Base-by-base conservation (phyloP, 2,113 vertebrate species). In the Notarius quadriscutis region DNA sequence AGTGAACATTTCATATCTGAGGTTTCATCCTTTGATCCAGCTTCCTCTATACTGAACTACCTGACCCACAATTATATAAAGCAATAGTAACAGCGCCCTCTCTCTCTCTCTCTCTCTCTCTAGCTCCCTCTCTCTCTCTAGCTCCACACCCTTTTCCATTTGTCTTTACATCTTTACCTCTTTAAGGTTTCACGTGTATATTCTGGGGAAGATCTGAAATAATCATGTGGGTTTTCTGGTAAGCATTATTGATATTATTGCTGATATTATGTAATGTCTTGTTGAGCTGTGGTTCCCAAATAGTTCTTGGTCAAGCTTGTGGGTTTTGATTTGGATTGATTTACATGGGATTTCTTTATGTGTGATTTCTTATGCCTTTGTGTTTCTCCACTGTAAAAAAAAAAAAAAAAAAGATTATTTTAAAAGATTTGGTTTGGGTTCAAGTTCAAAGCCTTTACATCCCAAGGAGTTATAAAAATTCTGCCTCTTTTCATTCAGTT, bases 41-140 rank as follows among this genome's bases (percentile, higher is more conserved):
- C 69, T 75, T 84, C 69, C 53, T 60, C 57, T 60, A 11, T 27
- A 41, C 81, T 83, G 80, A 78, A 77, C 69, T 85, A 86, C 82
- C 84, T 85, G 62, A 58, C 92, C 88, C 90, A 89, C 92, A 91
- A 41, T 88, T 92, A 83, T 83, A 48, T 75, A 83, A 72, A 90
- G 65, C 82, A 84, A 88, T 86, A 50, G 83, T 81, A 60, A 90
- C 58, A 74, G 77, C 67, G 57, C 63, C 71, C 12, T 41, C 77
- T 71, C 78, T 80, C 60, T 63, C 67, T n/a, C 30, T 57, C 55
- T 62, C 51, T 60, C 57, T 25, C 25, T 78, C 15, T 55, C 62
- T 30, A 83, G 80, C 86, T 85, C 86, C 51, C 86, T 88, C 67
- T 83, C 85, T 83, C 41, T 75, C 41, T 79, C 72, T 51, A 27